A percentile compares a stretch with the other conserved stretches of the same genome.
phyloP scores from a whole-genome alignment of 2,888 invertebrate genomes.

The Cheilosia pagana region DNA sequence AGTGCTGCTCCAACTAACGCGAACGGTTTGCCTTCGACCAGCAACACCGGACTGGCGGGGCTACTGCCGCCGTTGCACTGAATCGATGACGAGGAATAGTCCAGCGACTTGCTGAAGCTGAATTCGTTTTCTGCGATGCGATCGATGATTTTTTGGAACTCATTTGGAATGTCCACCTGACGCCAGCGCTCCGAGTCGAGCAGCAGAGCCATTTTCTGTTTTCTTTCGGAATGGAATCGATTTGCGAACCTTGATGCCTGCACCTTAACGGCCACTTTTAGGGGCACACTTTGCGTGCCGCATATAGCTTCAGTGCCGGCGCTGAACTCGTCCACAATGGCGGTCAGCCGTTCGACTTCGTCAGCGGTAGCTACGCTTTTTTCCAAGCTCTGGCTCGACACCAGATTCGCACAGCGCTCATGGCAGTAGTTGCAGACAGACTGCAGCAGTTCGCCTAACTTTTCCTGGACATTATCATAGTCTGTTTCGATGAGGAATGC shows the following conservation, averaged over 20 bases:
- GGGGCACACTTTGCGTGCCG: conserved; percentile 90
- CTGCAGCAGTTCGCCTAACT: conserved; percentile 90
- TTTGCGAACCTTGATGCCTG: conserved; percentile 96
- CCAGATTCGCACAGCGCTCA: conserved; percentile 94
- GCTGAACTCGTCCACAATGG: conserved; percentile 91
- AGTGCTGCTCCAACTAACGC: conserved; percentile 92
- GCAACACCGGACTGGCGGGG: conserved; percentile 86
- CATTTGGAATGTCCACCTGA: conserved; percentile 94
- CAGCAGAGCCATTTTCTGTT: conserved; percentile 92
- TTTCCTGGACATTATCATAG: conserved; percentile 87
- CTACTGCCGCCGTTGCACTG: conserved; percentile 67
- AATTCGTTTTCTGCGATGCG: conserved; percentile 85
- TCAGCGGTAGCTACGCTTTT: conserved; percentile 89
- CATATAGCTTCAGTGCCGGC: conserved; percentile 90
- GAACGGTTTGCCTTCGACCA: conserved; percentile 89
- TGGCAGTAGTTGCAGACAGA: conserved; percentile 96
- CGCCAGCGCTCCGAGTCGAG: conserved; percentile 97
- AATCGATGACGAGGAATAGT: conserved; percentile 56
- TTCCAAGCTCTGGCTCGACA: conserved; percentile 90
- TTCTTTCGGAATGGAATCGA: conserved; percentile 94
- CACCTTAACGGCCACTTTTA: conserved; percentile 92
- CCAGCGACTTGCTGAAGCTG: conserved; percentile 76
- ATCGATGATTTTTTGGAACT: conserved; percentile 93
- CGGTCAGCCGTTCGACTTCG: conserved; percentile 90
- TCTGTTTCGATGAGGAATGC: conserved; percentile 89